Evolutionary conservation across 2,888 invertebrate genomes (phyloP).

Genomic region (Elysia crispata): DNA sequence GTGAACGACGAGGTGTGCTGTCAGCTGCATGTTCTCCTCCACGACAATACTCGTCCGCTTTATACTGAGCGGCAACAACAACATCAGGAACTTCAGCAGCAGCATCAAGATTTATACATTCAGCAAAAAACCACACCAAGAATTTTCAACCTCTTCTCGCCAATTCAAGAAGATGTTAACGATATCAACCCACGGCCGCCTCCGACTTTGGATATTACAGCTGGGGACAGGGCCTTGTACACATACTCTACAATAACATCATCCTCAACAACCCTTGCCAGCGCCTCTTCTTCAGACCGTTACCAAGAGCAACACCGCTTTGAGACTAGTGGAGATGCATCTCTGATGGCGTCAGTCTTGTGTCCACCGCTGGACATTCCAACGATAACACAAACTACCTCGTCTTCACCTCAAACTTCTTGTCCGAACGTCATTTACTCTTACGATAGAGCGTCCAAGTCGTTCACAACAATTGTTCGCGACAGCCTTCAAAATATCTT

Average conservation of each 20-base stretch:
- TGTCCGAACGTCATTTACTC: too few relatives aligned
- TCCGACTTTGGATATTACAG: not conserved
- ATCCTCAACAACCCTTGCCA: too few relatives aligned
- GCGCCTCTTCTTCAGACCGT: too few relatives aligned
- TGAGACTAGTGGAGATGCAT: not conserved
- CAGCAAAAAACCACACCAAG: too few relatives aligned
- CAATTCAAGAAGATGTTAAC: not conserved
- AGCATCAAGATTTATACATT: too few relatives aligned
- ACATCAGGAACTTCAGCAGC: too few relatives aligned
- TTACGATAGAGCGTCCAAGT: too few relatives aligned
- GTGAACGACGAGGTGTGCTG: conserved; percentile 36
- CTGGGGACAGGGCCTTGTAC: not conserved
- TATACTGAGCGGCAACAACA: not conserved
- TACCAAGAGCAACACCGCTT: not conserved
- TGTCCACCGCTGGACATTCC: not conserved
- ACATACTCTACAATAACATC: not conserved
- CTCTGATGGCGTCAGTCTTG: not conserved
- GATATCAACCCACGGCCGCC: not conserved
- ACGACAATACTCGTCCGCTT: not conserved
- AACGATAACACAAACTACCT: not conserved
- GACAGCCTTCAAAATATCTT: not conserved
- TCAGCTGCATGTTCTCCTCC: conserved; percentile 17
- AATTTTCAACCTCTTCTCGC: too few relatives aligned
- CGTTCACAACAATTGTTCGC: too few relatives aligned
- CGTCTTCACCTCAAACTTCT: not conserved